These are phyloP conservation scores for Didymodactylos carnosus DNA, from an alignment of 2,888 invertebrate species.

Conservation along the genomic window DNA sequence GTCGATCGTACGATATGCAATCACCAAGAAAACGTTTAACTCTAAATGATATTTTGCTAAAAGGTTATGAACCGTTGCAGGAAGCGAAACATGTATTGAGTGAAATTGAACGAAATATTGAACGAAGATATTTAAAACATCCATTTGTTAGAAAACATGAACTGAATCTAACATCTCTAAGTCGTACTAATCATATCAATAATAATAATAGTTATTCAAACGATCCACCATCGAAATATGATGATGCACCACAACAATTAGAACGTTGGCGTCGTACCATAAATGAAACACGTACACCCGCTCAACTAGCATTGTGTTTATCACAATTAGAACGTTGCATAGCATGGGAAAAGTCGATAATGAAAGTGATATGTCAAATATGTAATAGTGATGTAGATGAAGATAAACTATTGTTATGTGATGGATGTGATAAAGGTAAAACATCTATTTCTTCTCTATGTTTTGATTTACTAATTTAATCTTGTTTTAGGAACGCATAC, in stretches of 20 bases:
- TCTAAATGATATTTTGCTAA: background rate
- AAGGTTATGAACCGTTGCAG: constrained; percentile 32
- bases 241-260: constrained; percentile 51
- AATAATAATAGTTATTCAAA: background rate
- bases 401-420: constrained; percentile 75
- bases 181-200: background rate
- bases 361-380: constrained; percentile 97
- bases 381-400: constrained; percentile 88
- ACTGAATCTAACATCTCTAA: background rate
- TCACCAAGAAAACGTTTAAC: constrained; percentile 4
- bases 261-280: constrained; percentile 67
- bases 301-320: constrained; percentile 70
- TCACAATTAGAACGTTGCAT: constrained; percentile 69
- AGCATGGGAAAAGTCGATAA: constrained; percentile 95
- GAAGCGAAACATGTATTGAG: constrained; percentile 53
- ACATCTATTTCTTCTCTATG: no score
- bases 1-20: background rate
- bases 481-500: no score
- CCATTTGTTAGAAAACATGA: constrained; percentile 41
- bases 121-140: constrained; percentile 73
- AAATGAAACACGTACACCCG: constrained; percentile 57
- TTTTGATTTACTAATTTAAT: no score
- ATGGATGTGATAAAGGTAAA: constrained; percentile 91
- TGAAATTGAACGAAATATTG: constrained; percentile 67
- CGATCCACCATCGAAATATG: constrained; percentile 4